Percentiles rank a stretch among this genome's conserved stretches.
phyloP scores from a whole-genome alignment of 2,113 vertebrate genomes.

The Microcebus murinus region DNA sequence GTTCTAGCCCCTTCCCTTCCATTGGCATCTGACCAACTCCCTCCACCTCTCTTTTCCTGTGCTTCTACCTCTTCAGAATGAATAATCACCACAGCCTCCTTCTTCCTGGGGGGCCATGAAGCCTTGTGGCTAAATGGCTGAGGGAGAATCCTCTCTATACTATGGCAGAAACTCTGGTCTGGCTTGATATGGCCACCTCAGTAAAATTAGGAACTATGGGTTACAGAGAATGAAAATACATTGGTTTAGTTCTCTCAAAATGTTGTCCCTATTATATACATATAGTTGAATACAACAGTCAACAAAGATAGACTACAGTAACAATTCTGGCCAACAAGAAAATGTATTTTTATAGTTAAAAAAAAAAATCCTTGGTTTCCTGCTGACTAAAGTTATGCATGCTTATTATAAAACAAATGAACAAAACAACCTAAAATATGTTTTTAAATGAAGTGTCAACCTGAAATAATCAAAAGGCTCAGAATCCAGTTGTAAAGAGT shows the following conservation, averaged over 20 bases:
- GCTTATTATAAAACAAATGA: slow-evolving; percentile 18
- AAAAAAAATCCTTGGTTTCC: background rate
- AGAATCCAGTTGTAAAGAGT: too few relatives aligned
- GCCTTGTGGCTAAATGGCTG: background rate
- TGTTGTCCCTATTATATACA: background rate
- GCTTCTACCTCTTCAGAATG: background rate
- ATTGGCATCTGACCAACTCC: background rate
- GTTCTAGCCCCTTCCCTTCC: too few relatives aligned
- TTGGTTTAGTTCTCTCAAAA: slow-evolving; percentile 8
- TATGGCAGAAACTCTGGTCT: background rate
- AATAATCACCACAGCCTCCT: background rate
- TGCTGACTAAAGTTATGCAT: background rate
- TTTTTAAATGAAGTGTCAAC: background rate
- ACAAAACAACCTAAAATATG: background rate
- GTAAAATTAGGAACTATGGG: background rate
- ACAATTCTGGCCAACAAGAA: background rate
- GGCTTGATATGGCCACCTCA: background rate
- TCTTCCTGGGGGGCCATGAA: background rate
- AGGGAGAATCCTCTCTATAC: background rate
- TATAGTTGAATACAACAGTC: background rate
- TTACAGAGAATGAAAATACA: slow-evolving; percentile 5
- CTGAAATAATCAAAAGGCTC: too few relatives aligned
- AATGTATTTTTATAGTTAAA: background rate
- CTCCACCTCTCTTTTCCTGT: background rate
- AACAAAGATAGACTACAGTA: background rate